Conservation (phyloP, 2,888 invertebrate species). For the Cheilosia urbana region DNA sequence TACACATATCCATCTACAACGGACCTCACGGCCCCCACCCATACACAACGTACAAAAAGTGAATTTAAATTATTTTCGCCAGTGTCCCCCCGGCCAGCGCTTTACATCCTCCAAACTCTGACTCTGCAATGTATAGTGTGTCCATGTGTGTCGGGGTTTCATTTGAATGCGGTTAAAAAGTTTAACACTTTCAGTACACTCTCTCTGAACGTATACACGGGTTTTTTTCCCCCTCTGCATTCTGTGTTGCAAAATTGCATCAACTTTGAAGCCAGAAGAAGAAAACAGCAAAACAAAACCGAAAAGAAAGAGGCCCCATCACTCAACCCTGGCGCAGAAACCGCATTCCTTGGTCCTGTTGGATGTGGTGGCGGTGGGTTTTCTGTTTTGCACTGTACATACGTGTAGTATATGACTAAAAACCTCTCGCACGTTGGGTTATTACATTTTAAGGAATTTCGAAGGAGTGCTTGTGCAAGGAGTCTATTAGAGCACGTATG, state of each 20-base stretch:
- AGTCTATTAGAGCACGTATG: constrained; percentile 63
- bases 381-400: constrained; percentile 21
- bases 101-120: not conserved
- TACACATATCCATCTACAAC: constrained; percentile 26
- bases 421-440: constrained; percentile 59
- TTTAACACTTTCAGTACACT: constrained; percentile 57
- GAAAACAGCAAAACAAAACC: constrained; percentile 34
- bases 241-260: constrained; percentile 42
- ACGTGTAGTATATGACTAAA: constrained; percentile 4
- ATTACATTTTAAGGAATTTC: constrained; percentile 65
- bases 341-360: constrained; percentile 53
- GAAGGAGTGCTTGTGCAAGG: constrained; percentile 38
- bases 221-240: not conserved
- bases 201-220: not conserved
- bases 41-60: constrained; percentile 58
- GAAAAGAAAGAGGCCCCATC: constrained; percentile 59
- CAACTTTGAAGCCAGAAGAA: constrained; percentile 44
- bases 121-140: not conserved
- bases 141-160: constrained; percentile 36
- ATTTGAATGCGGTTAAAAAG: constrained; percentile 74
- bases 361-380: constrained; percentile 8
- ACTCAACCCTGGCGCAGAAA: constrained; percentile 69
- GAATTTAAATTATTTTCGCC: constrained; percentile 74
- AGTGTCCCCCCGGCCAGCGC: constrained; percentile 45
- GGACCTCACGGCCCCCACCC: not conserved